These are phyloP conservation scores for Pyrocephalus nanus DNA, from an alignment of 2,797 vertebrate species.

Conservation along the genomic window DNA sequence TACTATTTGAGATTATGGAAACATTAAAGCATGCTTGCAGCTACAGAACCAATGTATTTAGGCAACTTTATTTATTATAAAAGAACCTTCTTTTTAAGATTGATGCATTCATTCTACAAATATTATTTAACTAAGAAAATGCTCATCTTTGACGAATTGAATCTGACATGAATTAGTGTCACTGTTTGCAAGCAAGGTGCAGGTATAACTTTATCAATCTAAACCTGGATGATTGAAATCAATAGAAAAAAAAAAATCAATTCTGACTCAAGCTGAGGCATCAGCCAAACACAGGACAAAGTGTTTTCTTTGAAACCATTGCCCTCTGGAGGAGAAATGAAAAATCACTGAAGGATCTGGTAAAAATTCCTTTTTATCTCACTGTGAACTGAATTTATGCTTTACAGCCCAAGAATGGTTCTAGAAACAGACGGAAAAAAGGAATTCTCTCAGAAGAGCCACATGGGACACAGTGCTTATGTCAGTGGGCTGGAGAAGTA, in stretches of 20 bases:
- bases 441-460: neutral
- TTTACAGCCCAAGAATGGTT: neutral
- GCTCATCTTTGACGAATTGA: neutral
- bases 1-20: neutral
- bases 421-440: neutral
- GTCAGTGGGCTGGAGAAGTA: constrained; percentile 3
- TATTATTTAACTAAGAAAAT: neutral
- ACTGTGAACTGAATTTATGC: neutral
- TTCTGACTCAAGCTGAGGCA: neutral
- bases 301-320: constrained; percentile 55
- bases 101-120: neutral
- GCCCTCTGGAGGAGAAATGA: constrained; percentile 63
- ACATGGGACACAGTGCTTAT: neutral
- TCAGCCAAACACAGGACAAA: neutral
- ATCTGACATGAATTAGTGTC: neutral
- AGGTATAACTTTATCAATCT: neutral
- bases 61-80: neutral
- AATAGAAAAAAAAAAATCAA: neutral
- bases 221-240: neutral
- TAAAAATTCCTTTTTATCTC: neutral
- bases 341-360: neutral
- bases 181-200: neutral
- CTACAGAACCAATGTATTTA: neutral
- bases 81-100: neutral
- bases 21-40: neutral